Percentiles rank a stretch among this genome's conserved stretches.
Conservation (phyloP, 1,140 invertebrate species). For the Hermetia illucens region DNA sequence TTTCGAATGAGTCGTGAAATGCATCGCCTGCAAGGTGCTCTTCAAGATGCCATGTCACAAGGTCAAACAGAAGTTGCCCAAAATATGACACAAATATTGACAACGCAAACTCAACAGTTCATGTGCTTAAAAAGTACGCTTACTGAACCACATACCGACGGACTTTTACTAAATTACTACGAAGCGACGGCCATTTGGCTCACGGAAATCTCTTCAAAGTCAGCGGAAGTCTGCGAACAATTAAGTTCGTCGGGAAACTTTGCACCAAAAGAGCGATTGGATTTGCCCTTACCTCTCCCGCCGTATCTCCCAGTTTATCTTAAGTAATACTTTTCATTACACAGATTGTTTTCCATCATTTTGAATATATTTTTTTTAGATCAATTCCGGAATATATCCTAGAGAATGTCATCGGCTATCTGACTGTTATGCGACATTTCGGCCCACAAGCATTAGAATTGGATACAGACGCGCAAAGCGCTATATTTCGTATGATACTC, state of each 20-base stretch:
- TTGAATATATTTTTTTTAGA: constrained; percentile 33
- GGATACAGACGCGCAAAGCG: constrained; percentile 30
- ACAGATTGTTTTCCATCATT: too few relatives aligned
- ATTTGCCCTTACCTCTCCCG: constrained; percentile 16
- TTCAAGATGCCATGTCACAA: constrained; percentile 43
- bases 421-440: constrained; percentile 57
- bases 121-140: constrained; percentile 20
- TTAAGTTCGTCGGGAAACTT: constrained; percentile 15
- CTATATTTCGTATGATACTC: constrained; percentile 58
- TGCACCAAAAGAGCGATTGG: constrained; percentile 15
- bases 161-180: constrained; percentile 48
- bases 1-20: constrained; percentile 52
- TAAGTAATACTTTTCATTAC: constrained; percentile 7
- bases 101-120: constrained; percentile 37
- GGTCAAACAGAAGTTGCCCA: constrained; percentile 39
- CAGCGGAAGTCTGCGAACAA: constrained; percentile 13
- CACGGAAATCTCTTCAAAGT: constrained; percentile 51
- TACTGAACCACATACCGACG: constrained; percentile 22
- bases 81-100: constrained; percentile 45
- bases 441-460: constrained; percentile 39
- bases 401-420: constrained; percentile 70
- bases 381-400: constrained; percentile 84
- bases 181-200: constrained; percentile 74
- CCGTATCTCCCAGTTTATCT: constrained; percentile 16
- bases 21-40: constrained; percentile 53